Percentiles rank a stretch among this genome's conserved stretches.
phyloP scores from a whole-genome alignment of 2,113 vertebrate species.

The Mustela lutreola region DNA sequence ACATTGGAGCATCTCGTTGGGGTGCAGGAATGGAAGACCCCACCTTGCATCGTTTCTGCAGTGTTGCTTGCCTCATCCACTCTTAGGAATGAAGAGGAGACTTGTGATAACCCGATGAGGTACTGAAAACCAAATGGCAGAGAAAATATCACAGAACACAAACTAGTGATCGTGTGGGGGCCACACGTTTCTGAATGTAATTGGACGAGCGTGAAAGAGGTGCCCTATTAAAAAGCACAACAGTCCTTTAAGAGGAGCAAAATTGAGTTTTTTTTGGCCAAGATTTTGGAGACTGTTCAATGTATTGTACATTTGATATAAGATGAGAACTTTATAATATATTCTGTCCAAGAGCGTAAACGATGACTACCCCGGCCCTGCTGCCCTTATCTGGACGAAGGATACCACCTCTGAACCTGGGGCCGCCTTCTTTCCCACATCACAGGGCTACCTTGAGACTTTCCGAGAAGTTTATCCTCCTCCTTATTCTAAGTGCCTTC shows the following conservation, averaged over 20 bases:
- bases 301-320: background rate
- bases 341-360: slow-evolving; percentile 55
- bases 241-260: background rate
- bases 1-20: background rate
- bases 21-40: slow-evolving; percentile 30
- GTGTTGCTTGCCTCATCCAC: background rate
- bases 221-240: slow-evolving; percentile 61
- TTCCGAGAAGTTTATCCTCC: slow-evolving; percentile 99
- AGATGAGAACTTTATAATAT: slow-evolving; percentile 72
- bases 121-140: background rate
- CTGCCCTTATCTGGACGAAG: slow-evolving; percentile 97
- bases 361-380: slow-evolving; percentile 96
- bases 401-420: slow-evolving; percentile 94
- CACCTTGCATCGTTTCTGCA: background rate
- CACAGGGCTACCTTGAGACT: slow-evolving; percentile 97
- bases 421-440: slow-evolving; percentile 95
- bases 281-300: slow-evolving; percentile 9
- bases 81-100: slow-evolving; percentile 54
- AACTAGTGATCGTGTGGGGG: background rate
- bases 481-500: slow-evolving; percentile 99
- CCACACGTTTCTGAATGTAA: background rate
- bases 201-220: background rate
- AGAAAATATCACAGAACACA: background rate
- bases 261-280: background rate
- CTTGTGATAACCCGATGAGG: background rate